Evolutionary conservation across 2,113 vertebrate species (phyloP), one percentile per base, ranked within the genome.

Genomic region (Tetrax tetrax): DNA sequence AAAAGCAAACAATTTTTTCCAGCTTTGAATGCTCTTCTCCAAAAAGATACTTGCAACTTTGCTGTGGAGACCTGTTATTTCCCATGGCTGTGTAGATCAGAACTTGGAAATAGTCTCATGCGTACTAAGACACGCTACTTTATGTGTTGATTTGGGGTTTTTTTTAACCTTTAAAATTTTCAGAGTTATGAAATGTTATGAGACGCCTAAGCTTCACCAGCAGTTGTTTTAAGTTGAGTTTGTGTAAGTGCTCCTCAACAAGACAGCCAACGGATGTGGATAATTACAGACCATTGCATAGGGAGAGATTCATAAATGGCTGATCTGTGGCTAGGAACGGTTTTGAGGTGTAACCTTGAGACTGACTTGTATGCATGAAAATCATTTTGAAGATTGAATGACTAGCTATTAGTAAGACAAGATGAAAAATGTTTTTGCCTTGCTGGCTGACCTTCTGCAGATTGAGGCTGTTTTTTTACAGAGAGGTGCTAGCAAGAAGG

Each of bases 371-470:
- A 11, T 70, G 41, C 57, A 11, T 69, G 80, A 84, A 87, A 93
- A 84, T 77, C 4, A 63, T 83, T 87, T 74, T 74, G 71, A 61
- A 96, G 75, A 41, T 24, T 64, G 77, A 72, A 28, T 38, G 91
- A 82, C 54, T 48, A 83, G 71, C 79, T 86, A 6, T 96, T 95
- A 90, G 69, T 7, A 60, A 66, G 92, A 83, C 59, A 91, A 54
- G 90, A 92, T 92, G 87, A 96, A 88, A 96, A 96, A 65, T 14
- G 33, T 1, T 74, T 92, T 80, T 93, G 64, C 63, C 66, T 54
- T 63, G 87, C 47, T 2, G 5, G 2, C 54, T 94, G 89, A 90
- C 84, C 92, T 94, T 65, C 63, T 70, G 63, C 21, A 77, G 45
- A 56, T 86, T 0, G 0, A 70, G 64, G 50, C 59, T 86, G 63